Percentiles rank a stretch among this genome's conserved stretches.
These are phyloP conservation scores for Cathartes aura DNA, from an alignment of 2,113 vertebrate species.

Conservation along the genomic window DNA sequence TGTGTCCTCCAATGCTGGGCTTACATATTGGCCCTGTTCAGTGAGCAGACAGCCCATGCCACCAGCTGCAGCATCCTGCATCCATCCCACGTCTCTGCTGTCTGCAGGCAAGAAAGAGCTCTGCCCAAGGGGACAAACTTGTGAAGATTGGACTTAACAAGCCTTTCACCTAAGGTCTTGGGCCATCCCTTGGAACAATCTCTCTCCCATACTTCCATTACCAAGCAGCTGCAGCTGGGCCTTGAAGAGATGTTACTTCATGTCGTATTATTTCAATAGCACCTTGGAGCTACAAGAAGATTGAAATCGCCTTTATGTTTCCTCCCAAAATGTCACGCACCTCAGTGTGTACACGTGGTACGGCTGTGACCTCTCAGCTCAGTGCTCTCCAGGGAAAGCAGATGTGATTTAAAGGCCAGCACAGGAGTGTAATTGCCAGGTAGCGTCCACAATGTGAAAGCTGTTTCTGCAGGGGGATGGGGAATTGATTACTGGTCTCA, in stretches of 20 bases:
- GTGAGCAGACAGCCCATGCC: neutral
- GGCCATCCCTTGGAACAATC: neutral
- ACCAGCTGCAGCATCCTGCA: neutral
- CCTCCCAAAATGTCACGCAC: neutral
- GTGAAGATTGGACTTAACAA: neutral
- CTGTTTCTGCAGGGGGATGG: neutral
- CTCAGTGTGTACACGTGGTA: rapidly evolving
- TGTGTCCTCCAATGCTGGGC: neutral
- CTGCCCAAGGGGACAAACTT: neutral
- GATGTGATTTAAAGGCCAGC: neutral
- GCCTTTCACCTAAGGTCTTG: neutral
- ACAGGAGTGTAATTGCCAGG: neutral
- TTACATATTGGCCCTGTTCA: rapidly evolving
- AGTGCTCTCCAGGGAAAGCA: neutral
- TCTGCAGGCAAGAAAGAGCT: neutral
- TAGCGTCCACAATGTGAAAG: neutral
- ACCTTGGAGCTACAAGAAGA: neutral
- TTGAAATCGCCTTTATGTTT: neutral
- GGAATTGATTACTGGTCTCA: neutral
- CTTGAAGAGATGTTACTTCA: neutral
- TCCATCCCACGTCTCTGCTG: neutral
- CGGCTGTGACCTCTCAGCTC: neutral
- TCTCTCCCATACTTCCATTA: neutral
- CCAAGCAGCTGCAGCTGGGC: neutral
- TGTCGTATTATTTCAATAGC: neutral